Conservation (phyloP, 2,888 invertebrate species). For the Adineta ricciae region DNA sequence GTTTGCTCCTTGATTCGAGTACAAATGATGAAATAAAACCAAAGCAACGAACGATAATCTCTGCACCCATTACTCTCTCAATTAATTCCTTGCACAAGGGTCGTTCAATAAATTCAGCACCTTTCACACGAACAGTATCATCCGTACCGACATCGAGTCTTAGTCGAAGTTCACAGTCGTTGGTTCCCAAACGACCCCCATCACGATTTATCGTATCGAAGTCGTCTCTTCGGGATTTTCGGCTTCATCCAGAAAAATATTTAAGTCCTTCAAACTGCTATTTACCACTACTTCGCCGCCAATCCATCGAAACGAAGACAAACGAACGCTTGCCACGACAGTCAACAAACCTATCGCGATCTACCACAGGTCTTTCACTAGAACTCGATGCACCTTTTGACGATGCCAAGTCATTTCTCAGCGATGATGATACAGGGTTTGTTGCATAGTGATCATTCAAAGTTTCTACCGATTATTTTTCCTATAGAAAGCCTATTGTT, state of each 20-base stretch:
- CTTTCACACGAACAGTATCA: neutral
- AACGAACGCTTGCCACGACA: neutral
- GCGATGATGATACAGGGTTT: neutral
- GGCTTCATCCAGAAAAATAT: neutral
- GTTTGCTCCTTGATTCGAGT: neutral
- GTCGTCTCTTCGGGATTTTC: neutral
- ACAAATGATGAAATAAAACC: neutral
- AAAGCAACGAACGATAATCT: neutral
- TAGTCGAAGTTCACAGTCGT: neutral
- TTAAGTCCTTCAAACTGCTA: neutral
- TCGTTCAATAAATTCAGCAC: neutral
- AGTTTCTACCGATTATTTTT: neutral
- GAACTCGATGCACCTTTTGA: neutral
- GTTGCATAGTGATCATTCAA: neutral
- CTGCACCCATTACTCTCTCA: neutral
- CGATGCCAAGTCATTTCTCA: constrained; percentile 13
- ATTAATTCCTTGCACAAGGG: neutral
- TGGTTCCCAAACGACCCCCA: neutral
- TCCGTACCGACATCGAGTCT: neutral
- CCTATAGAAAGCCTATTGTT: neutral
- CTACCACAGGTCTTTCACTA: neutral
- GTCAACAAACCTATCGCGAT: neutral
- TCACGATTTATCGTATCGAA: neutral
- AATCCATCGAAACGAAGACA: neutral
- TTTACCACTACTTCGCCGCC: neutral